Percentiles rank a stretch among this genome's conserved stretches.
phyloP scores from a whole-genome alignment of 2,797 vertebrate species.

The Microcaecilia unicolor region DNA sequence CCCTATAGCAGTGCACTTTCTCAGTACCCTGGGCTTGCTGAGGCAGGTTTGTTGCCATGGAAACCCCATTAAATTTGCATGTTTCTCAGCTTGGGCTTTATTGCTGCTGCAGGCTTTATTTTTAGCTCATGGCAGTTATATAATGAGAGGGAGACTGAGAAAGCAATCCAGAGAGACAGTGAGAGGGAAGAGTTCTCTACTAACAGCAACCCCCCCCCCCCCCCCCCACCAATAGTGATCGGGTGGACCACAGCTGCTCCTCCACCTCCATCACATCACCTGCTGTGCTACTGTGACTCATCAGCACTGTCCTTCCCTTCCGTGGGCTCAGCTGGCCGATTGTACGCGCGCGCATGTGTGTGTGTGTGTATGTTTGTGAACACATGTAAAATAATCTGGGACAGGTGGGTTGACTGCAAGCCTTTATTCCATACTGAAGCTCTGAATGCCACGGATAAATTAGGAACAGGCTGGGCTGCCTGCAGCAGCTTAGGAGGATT shows the following conservation, averaged over 20 bases:
- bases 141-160: constrained; percentile 70
- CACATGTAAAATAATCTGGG: constrained; percentile 2
- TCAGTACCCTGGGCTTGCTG: constrained; percentile 22
- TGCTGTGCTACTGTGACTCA: background rate
- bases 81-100: constrained; percentile 52
- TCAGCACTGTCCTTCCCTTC: constrained; percentile 16
- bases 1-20: too few relatives aligned
- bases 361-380: too few relatives aligned
- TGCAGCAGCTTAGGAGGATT: too few relatives aligned
- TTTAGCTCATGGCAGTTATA: constrained; percentile 76
- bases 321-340: constrained; percentile 7
- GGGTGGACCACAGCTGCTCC: background rate
- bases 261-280: background rate
- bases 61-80: constrained; percentile 74
- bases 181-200: constrained; percentile 11
- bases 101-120: constrained; percentile 78
- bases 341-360: too few relatives aligned
- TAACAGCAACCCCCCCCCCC: background rate
- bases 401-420: background rate
- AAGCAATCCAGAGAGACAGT: too few relatives aligned
- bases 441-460: too few relatives aligned
- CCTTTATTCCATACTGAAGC: background rate
- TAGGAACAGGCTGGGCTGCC: too few relatives aligned
- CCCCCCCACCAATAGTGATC: background rate
- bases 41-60: constrained; percentile 68